A percentile compares a stretch with the other conserved stretches of the same genome.
phyloP scores from a whole-genome alignment of 2,888 invertebrate species.

The Athripsodes cinereus region DNA sequence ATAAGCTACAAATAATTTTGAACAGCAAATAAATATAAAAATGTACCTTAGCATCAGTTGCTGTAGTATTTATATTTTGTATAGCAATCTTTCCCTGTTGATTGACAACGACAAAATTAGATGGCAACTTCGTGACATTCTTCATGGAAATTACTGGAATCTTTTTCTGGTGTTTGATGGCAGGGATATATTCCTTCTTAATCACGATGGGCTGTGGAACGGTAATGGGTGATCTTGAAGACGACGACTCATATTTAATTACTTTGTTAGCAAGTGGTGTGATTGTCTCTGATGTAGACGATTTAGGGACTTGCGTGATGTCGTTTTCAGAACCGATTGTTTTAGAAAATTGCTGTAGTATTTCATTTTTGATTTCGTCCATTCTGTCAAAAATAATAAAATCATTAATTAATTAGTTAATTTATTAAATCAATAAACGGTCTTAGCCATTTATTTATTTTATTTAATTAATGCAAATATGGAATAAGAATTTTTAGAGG shows the following conservation, averaged over 20 bases:
- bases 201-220: not conserved
- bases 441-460: no score
- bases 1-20: no score
- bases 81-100: constrained; percentile 22
- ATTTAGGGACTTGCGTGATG: not conserved
- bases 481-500: no score
- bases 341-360: constrained; percentile 32
- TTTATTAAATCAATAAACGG: no score
- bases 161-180: not conserved
- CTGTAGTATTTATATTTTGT: constrained; percentile 13
- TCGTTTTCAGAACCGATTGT: not conserved
- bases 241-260: no score
- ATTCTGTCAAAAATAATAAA: constrained; percentile 31
- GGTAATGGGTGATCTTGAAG: no score
- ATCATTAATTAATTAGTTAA: no score
- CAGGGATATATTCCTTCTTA: not conserved
- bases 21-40: no score
- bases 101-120: constrained; percentile 37
- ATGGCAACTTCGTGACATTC: constrained; percentile 35
- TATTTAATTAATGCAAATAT: no score
- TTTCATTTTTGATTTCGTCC: constrained; percentile 32
- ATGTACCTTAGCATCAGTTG: no score
- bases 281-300: not conserved
- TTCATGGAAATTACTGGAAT: constrained; percentile 1
- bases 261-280: not conserved